Conservation (phyloP, 2,797 vertebrate species). For the Sternarchorhynchus goeldii region DNA sequence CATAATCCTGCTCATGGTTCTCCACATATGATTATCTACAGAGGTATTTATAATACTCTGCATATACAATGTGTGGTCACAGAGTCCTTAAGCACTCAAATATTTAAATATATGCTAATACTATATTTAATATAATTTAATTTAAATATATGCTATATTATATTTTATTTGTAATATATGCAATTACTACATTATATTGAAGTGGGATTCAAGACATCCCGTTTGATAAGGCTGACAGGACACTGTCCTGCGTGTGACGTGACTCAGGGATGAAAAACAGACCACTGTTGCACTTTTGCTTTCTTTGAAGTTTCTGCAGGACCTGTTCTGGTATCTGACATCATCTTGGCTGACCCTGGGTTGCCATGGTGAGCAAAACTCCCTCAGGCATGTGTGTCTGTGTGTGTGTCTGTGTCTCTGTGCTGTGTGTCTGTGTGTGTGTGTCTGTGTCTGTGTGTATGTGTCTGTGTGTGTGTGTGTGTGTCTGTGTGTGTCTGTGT, state of each 20-base stretch:
- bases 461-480: background rate
- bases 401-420: no score
- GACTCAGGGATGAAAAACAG: conserved; percentile 14
- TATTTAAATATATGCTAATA: no score
- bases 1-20: background rate
- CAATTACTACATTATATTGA: no score
- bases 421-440: no score
- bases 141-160: no score
- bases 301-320: conserved; percentile 30
- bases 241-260: background rate
- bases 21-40: background rate
- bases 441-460: conserved; percentile 8
- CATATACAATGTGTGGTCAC: background rate
- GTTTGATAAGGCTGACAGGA: background rate
- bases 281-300: background rate
- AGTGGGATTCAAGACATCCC: background rate
- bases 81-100: background rate
- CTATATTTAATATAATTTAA: no score
- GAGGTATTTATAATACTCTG: background rate
- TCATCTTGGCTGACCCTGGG: conserved; percentile 25
- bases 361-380: conserved; percentile 35
- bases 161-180: no score
- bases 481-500: no score
- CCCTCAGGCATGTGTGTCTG: conserved; percentile 22
- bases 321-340: conserved; percentile 13